These are phyloP conservation scores for Polia nebulosa DNA, from an alignment of 2,888 invertebrate species.

Conservation along the genomic window DNA sequence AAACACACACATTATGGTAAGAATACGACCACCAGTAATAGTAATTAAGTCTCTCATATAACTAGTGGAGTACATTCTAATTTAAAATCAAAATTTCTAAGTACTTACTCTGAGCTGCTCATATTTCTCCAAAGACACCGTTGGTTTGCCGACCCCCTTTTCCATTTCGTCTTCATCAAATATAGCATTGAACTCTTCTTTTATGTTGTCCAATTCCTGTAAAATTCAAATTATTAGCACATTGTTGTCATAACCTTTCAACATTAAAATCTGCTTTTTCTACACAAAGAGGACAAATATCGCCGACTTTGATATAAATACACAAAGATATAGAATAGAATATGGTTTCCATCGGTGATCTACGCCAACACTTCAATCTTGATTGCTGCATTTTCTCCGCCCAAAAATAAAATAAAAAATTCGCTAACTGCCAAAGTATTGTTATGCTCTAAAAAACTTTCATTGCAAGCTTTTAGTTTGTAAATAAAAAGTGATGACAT, in stretches of 20 bases:
- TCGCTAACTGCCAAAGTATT: conserved; percentile 40
- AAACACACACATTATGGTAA: too few relatives aligned
- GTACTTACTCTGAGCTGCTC: conserved; percentile 78
- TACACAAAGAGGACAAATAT: background rate
- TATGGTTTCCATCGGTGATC: background rate
- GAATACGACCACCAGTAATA: too few relatives aligned
- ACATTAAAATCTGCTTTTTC: background rate
- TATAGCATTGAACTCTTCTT: conserved; percentile 79
- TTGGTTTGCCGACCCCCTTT: conserved; percentile 71
- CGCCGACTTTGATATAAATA: background rate
- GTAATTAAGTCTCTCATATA: too few relatives aligned
- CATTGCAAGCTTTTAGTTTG: background rate
- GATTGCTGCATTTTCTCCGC: background rate
- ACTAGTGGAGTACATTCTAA: too few relatives aligned
- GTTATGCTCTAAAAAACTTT: background rate
- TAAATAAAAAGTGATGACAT: conserved; percentile 11
- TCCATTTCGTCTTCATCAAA: conserved; percentile 84
- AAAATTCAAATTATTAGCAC: conserved; percentile 55
- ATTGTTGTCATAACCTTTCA: background rate
- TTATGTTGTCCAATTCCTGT: conserved; percentile 85
- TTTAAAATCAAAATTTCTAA: background rate
- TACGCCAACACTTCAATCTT: background rate
- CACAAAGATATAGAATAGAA: too few relatives aligned
- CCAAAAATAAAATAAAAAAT: conserved; percentile 21
- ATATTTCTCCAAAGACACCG: conserved; percentile 79